phyloP scores from a whole-genome alignment of 2,113 vertebrate genomes.

The Odontesthes bonariensis region DNA sequence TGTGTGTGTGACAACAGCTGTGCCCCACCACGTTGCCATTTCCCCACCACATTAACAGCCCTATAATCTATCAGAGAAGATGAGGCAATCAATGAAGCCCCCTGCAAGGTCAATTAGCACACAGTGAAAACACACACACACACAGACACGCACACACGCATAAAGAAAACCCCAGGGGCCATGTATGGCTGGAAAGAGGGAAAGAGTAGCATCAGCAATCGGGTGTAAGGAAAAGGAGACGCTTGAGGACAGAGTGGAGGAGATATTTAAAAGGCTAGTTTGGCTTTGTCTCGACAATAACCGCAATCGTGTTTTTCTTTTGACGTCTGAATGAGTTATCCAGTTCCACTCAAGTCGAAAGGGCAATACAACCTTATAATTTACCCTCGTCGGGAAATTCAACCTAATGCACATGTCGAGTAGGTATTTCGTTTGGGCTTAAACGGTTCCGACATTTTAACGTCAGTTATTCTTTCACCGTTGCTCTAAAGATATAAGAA shows the following conservation, averaged over 20 bases:
- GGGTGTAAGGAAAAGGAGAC: conserved; percentile 75
- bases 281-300: no score
- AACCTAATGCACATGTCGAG: background rate
- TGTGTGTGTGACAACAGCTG: conserved; percentile 89
- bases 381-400: background rate
- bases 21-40: conserved; percentile 94
- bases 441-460: background rate
- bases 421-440: background rate
- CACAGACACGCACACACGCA: conserved; percentile 44
- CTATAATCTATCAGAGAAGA: conserved; percentile 99
- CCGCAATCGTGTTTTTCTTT: no score
- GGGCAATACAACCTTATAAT: background rate
- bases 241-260: conserved; percentile 8
- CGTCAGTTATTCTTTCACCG: background rate
- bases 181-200: conserved; percentile 56
- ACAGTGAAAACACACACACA: conserved; percentile 75
- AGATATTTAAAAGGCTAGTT: conserved; percentile 7
- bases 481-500: background rate
- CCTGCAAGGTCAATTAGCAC: conserved; percentile 97
- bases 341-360: no score
- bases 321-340: no score
- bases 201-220: conserved; percentile 22
- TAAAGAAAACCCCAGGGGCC: conserved; percentile 78
- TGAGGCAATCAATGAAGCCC: conserved; percentile 87
- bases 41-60: conserved; percentile 98